Evolutionary conservation across 2,113 vertebrate genomes (phyloP).

Genomic region (Butastur rufipennis): DNA sequence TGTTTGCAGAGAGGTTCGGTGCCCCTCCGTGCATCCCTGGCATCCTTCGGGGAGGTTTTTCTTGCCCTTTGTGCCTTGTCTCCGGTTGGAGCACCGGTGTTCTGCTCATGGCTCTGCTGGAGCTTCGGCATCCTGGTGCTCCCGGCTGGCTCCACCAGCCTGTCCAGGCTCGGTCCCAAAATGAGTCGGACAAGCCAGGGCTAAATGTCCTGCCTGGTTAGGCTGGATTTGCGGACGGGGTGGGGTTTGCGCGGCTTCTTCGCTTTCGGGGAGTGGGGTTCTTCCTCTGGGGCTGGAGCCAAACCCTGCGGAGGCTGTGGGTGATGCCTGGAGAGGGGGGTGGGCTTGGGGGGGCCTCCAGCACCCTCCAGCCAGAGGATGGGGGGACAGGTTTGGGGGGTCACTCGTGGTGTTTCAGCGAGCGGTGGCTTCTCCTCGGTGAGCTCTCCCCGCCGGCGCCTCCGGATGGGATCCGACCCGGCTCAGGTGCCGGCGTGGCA

Average conservation of each 20-base stretch:
- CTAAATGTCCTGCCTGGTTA: not conserved
- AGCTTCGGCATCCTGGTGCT: not conserved
- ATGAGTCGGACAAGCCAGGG: rapidly evolving
- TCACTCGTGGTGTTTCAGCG: not conserved
- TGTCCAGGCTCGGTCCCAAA: not conserved
- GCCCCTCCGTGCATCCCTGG: rapidly evolving
- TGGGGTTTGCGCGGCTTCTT: not conserved
- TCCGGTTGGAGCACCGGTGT: not conserved
- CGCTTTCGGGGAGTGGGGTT: not conserved
- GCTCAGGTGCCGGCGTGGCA: conserved; percentile 50
- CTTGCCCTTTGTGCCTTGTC: too few species aligned
- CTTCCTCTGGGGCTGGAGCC: not conserved
- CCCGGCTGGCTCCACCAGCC: not conserved
- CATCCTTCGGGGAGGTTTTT: rapidly evolving
- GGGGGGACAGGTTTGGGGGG: not conserved
- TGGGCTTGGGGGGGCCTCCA: rapidly evolving
- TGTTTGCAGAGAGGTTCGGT: rapidly evolving
- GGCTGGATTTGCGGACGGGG: not conserved
- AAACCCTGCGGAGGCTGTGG: rapidly evolving
- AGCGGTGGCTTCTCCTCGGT: not conserved
- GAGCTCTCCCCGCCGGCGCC: not conserved
- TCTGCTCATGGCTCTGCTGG: not conserved
- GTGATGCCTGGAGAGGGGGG: rapidly evolving
- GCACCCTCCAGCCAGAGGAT: not conserved
- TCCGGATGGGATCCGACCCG: not conserved